phyloP scores from a whole-genome alignment of 2,113 vertebrate species.

The Hippopotamus amphibius region DNA sequence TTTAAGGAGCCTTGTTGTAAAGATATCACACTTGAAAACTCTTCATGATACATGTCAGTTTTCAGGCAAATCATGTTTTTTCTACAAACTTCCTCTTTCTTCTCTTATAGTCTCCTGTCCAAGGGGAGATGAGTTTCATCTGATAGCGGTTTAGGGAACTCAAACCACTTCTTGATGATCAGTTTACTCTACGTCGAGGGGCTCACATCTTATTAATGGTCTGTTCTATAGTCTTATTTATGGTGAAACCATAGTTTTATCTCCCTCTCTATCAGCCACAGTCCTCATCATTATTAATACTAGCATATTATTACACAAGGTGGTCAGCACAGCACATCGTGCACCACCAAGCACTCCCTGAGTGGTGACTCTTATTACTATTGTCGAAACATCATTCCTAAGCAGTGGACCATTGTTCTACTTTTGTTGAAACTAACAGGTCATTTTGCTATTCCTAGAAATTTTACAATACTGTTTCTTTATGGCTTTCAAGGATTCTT shows the following conservation, averaged over 20 bases:
- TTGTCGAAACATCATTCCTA: not conserved
- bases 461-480: not conserved
- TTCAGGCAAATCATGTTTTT: not conserved
- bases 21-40: not conserved
- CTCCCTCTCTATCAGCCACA: not conserved
- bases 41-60: not conserved
- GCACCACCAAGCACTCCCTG: fast-evolving
- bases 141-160: not conserved
- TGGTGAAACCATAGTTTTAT: not conserved
- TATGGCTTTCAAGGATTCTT: not conserved
- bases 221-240: not conserved
- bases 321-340: fast-evolving
- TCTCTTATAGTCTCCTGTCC: not conserved
- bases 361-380: not conserved
- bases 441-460: not conserved
- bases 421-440: not conserved
- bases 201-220: not conserved
- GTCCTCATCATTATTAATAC: no score
- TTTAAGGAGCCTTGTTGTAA: not conserved
- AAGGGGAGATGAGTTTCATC: not conserved
- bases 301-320: not conserved
- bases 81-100: not conserved
- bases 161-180: not conserved
- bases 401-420: not conserved
- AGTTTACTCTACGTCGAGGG: not conserved